Percentiles rank a stretch among this genome's conserved stretches.
Evolutionary conservation across 2,113 vertebrate genomes (phyloP).

Genomic region (Plectropomus leopardus): DNA sequence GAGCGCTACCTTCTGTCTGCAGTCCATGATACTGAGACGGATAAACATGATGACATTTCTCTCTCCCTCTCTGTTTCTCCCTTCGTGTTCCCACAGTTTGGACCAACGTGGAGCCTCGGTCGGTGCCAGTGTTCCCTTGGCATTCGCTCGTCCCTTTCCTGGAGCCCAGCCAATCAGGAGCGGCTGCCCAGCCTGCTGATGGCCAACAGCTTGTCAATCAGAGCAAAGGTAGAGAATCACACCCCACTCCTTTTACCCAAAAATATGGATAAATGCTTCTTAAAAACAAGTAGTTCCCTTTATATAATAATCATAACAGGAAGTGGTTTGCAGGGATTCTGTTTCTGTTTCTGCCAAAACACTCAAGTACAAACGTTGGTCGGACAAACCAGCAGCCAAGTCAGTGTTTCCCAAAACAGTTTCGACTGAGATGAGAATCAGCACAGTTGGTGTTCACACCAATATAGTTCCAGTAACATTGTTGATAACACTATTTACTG

Average conservation of each 20-base stretch:
- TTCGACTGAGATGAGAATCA: slow-evolving; percentile 47
- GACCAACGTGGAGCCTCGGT: slow-evolving; percentile 95
- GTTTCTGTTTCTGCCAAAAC: slow-evolving; percentile 51
- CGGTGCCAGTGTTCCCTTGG: slow-evolving; percentile 95
- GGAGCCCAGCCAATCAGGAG: slow-evolving; percentile 93
- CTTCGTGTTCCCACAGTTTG: slow-evolving; percentile 86
- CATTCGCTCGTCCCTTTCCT: slow-evolving; percentile 95
- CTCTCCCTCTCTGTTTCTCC: slow-evolving; percentile 31
- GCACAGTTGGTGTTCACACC: slow-evolving; percentile 69
- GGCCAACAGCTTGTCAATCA: slow-evolving; percentile 91
- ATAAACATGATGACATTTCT: slow-evolving; percentile 61
- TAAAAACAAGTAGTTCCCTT: slow-evolving; percentile 18
- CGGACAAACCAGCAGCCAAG: slow-evolving; percentile 42
- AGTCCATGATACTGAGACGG: slow-evolving; percentile 31
- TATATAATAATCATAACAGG: slow-evolving; percentile 36
- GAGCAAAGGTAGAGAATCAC: slow-evolving; percentile 87
- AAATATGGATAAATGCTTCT: background rate
- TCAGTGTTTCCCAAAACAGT: slow-evolving; percentile 70
- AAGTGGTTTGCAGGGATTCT: slow-evolving; percentile 20
- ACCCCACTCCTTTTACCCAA: background rate
- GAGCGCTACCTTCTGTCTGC: slow-evolving; percentile 36
- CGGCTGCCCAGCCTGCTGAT: slow-evolving; percentile 88
- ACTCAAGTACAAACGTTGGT: slow-evolving; percentile 50
- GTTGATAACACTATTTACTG: slow-evolving; percentile 55
- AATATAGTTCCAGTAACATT: slow-evolving; percentile 40